Base-by-base conservation (phyloP, 2,113 vertebrate genomes). In the Leucopternis melanops region DNA sequence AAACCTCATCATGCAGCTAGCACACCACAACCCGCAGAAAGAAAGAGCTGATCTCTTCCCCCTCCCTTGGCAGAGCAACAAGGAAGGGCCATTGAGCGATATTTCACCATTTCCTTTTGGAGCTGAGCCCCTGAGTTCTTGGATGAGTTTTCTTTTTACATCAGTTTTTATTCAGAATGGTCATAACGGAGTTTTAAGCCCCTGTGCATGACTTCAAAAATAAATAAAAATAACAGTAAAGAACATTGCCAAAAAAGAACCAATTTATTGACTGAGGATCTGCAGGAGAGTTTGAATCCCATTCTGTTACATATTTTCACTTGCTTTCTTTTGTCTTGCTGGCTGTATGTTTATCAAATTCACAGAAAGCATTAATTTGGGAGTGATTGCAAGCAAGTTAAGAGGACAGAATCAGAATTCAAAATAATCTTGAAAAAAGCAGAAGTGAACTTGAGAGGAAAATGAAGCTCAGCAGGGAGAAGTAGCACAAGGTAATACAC, bases 401-500 rank as follows among this genome's bases (percentile, higher is more conserved):
- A n/a, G 21, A 50, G 55, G 44, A 84, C 52, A 70, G 49, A 66
- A 62, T 9, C 20, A 57, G 61, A 85, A 91, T 42, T 70, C 36
- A 38, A 62, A 91, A 65, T 23, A 16, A 61, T 61, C 72, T 72
- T 52, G 23, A 52, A 59, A 81, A 79, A 71, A 2, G 62, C 75
- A 78, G 55, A 58, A 79, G 73, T 32, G 22, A 82, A 79, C 59
- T 83, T 52, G 61, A 72, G 77, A 78, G 59, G 82, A 32, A 88
- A 92, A 90, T 4, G 47, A 88, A 82, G 79, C 88, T 85, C 91
- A 54, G 77, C 83, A 77, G 83, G 80, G 63, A 86, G 40, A 72
- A 72, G 67, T 0, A 83, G 71, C 62, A 82, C n/a, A 57, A 66
- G 59, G 55, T 23, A 93, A 72, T 5, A 26, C 23, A 45, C 0